Conservation (phyloP, 2,113 vertebrate genomes). For the Syrrhaptes paradoxus region DNA sequence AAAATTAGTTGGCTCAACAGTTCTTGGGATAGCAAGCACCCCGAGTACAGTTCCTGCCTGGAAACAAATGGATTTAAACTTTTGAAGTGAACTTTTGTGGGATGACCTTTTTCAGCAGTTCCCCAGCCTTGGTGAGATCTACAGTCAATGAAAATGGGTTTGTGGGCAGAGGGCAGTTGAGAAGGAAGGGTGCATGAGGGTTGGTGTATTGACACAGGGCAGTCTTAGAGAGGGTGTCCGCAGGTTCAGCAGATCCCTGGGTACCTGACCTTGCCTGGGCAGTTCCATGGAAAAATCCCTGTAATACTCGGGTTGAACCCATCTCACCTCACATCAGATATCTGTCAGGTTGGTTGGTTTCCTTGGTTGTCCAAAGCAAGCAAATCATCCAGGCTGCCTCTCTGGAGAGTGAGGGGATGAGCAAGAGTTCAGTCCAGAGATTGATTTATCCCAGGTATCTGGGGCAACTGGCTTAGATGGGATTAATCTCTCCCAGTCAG, state of each 20-base stretch:
- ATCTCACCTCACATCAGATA: background rate
- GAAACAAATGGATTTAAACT: slow-evolving; percentile 9
- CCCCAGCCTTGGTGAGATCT: background rate
- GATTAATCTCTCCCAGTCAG: background rate
- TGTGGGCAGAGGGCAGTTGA: background rate
- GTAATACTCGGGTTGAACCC: background rate
- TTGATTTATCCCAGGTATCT: background rate
- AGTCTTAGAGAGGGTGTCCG: background rate
- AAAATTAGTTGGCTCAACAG: slow-evolving; percentile 43
- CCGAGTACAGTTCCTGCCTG: background rate
- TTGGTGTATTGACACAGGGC: background rate
- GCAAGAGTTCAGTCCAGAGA: background rate
- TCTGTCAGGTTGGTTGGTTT: background rate
- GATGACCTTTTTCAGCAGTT: background rate
- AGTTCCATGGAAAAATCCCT: background rate
- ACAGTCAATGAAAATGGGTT: background rate
- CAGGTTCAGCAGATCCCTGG: background rate
- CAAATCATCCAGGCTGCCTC: background rate
- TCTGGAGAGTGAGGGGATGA: background rate
- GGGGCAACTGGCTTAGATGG: background rate
- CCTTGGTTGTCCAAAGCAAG: background rate
- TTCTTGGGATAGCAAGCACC: slow-evolving; percentile 19
- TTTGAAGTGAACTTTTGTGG: background rate
- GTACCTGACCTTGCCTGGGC: background rate
- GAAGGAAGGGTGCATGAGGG: background rate